These are phyloP conservation scores for Samia ricini DNA, from an alignment of 1,140 invertebrate genomes.

Conservation along the genomic window DNA sequence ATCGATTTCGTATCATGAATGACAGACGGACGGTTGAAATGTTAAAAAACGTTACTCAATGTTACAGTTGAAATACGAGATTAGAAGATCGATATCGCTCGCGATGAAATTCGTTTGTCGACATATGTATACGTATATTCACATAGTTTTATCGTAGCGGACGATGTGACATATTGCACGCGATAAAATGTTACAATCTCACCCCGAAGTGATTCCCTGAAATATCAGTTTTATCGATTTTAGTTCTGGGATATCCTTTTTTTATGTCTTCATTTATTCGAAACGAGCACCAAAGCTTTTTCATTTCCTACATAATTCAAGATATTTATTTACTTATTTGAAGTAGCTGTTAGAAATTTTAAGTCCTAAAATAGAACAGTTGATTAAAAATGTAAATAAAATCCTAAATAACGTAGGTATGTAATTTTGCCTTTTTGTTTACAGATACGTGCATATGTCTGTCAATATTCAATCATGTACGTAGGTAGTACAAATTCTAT, in stretches of 20 bases:
- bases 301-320: too few relatives aligned
- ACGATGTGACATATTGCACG: constrained; percentile 43
- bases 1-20: not conserved
- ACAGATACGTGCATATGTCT: too few relatives aligned
- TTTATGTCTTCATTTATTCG: not conserved
- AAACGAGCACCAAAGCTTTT: too few relatives aligned
- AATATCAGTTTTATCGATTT: constrained; percentile 26
- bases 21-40: not conserved
- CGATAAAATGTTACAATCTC: constrained; percentile 51
- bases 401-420: too few relatives aligned
- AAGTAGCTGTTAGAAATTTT: too few relatives aligned
- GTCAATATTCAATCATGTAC: too few relatives aligned
- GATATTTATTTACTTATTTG: too few relatives aligned
- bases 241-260: not conserved
- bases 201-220: not conserved
- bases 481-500: too few relatives aligned
- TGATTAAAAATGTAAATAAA: too few relatives aligned
- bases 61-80: not conserved
- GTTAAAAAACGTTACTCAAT: not conserved
- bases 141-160: constrained; percentile 10
- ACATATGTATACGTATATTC: not conserved
- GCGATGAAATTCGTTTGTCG: not conserved
- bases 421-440: too few relatives aligned
- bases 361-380: too few relatives aligned
- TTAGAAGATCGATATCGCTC: not conserved